Conservation (phyloP, 2,797 vertebrate genomes). For the Gila robusta region DNA sequence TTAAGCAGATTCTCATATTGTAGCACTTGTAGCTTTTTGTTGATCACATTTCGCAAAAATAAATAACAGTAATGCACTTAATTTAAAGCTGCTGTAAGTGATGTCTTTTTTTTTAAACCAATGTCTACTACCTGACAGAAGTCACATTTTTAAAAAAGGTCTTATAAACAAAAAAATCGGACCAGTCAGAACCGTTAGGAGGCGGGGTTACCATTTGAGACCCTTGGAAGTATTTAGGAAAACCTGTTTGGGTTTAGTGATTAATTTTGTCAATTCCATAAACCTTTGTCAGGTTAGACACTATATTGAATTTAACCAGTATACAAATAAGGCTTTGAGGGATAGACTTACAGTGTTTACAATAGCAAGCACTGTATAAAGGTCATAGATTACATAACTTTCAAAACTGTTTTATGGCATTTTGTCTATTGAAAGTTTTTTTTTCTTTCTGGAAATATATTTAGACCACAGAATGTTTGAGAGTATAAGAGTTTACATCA, state of each 20-base stretch:
- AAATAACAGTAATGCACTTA: neutral
- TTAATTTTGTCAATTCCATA: neutral
- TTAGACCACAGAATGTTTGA: conserved; percentile 11
- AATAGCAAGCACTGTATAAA: neutral
- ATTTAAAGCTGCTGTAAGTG: neutral
- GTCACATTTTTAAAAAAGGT: neutral
- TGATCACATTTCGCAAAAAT: neutral
- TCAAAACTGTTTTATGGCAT: neutral
- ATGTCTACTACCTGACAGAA: neutral
- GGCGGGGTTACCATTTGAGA: neutral
- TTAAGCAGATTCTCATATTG: neutral
- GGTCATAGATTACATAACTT: neutral
- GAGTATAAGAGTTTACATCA: neutral
- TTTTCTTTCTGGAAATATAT: neutral
- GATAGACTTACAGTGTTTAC: neutral
- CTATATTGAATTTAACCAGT: neutral
- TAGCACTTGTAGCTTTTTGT: conserved; percentile 2
- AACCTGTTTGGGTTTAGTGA: neutral
- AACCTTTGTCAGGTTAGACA: neutral
- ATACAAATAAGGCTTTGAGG: neutral
- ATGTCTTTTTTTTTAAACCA: neutral
- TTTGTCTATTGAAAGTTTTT: neutral
- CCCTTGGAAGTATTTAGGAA: neutral
- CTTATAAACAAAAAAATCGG: neutral
- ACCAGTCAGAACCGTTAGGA: neutral